A percentile compares a stretch with the other conserved stretches of the same genome.
phyloP scores from a whole-genome alignment of 2,797 vertebrate species.

The Neosilurus mollespiculum region DNA sequence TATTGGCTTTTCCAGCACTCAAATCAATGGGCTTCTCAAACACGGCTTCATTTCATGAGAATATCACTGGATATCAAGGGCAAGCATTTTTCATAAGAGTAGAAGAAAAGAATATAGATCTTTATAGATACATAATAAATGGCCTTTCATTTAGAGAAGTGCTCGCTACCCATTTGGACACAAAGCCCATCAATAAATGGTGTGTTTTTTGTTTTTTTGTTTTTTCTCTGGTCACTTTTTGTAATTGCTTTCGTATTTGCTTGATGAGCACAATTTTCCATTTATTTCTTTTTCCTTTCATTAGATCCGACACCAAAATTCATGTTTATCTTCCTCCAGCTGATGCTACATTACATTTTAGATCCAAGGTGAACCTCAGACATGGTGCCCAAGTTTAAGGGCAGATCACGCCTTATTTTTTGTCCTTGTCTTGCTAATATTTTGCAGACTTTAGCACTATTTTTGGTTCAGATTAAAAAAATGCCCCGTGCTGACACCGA shows the following conservation, averaged over 20 bases:
- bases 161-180: slow-evolving; percentile 38
- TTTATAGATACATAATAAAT: slow-evolving; percentile 36
- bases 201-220: not conserved
- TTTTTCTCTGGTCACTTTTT: slow-evolving; percentile 20
- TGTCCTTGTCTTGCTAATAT: slow-evolving; percentile 62
- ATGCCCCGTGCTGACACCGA: slow-evolving; percentile 74
- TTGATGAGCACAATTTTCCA: slow-evolving; percentile 18
- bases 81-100: slow-evolving; percentile 38
- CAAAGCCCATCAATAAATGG: slow-evolving; percentile 39
- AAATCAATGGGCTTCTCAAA: slow-evolving; percentile 29
- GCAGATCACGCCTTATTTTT: slow-evolving; percentile 72
- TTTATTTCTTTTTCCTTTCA: slow-evolving; percentile 6
- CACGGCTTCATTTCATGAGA: not conserved
- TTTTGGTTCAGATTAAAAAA: slow-evolving; percentile 75
- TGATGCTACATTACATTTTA: slow-evolving; percentile 3
- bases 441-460: slow-evolving; percentile 77
- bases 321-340: not conserved
- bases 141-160: slow-evolving; percentile 46
- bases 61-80: slow-evolving; percentile 6
- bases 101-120: slow-evolving; percentile 33
- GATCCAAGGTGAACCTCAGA: slow-evolving; percentile 57
- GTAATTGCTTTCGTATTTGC: slow-evolving; percentile 34
- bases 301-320: slow-evolving; percentile 28
- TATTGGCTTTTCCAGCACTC: slow-evolving; percentile 14
- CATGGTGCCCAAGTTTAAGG: not conserved